Conservation (phyloP, 2,113 vertebrate species). For the Acrocephalus kingi region DNA sequence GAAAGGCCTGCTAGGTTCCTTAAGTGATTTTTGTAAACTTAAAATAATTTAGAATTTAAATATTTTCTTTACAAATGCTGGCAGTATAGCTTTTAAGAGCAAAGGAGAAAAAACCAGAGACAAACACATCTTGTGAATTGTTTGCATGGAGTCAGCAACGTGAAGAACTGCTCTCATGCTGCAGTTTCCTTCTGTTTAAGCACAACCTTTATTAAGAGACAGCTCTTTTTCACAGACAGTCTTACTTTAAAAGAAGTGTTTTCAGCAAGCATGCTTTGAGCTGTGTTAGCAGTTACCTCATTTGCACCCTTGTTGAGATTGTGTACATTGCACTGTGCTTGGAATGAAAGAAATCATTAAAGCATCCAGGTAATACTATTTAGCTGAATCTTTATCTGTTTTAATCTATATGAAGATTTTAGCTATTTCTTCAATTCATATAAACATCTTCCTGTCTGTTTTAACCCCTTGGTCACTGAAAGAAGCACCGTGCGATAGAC, state of each 20-base stretch:
- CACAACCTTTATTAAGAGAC: neutral
- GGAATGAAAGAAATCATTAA: neutral
- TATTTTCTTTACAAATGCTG: neutral
- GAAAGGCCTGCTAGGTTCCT: neutral
- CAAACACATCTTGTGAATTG: neutral
- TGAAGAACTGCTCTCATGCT: neutral
- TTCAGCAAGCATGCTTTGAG: neutral
- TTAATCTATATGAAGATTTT: neutral
- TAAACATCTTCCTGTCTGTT: neutral
- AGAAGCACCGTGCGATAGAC: neutral
- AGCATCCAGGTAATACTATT: neutral
- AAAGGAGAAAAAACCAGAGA: neutral
- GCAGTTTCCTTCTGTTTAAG: neutral
- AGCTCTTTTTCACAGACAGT: neutral
- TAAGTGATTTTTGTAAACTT: neutral
- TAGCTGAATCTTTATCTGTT: neutral
- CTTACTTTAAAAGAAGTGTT: neutral
- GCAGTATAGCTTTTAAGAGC: neutral
- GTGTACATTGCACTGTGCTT: neutral
- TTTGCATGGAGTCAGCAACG: neutral
- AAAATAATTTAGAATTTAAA: neutral
- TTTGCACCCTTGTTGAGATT: neutral
- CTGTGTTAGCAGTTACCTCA: neutral
- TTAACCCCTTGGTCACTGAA: neutral
- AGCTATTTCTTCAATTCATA: neutral